A percentile compares a stretch with the other conserved stretches of the same genome.
phyloP scores from a whole-genome alignment of 2,113 vertebrate species.

The Tonatia bakeri region DNA sequence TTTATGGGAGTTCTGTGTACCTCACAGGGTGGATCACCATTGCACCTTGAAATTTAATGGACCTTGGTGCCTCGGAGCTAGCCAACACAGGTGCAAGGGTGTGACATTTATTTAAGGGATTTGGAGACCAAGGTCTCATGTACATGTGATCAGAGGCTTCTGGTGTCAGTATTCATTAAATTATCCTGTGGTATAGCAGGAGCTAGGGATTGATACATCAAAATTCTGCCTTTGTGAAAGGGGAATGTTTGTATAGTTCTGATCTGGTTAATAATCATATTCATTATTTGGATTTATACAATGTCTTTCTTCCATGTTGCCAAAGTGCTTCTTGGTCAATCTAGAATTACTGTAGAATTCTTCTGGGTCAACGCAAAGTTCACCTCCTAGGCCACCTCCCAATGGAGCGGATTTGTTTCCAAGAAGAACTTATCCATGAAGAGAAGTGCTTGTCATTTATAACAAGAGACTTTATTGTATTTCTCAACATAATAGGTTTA shows the following conservation, averaged over 20 bases:
- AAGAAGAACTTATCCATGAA: not conserved
- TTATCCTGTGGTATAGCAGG: conserved; percentile 59
- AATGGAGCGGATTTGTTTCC: not conserved
- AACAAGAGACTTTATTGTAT: not conserved
- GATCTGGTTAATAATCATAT: conserved; percentile 25
- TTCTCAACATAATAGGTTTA: not conserved
- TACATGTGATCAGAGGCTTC: conserved; percentile 56
- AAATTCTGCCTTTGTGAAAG: conserved; percentile 50
- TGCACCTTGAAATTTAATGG: conserved; percentile 68
- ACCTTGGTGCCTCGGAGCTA: conserved; percentile 74
- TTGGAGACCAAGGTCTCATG: conserved; percentile 43
- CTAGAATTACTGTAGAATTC: conserved; percentile 40
- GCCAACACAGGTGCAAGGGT: conserved; percentile 70
- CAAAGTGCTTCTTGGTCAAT: conserved; percentile 19
- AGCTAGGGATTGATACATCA: conserved; percentile 47
- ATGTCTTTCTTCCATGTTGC: conserved; percentile 39
- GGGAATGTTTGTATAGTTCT: conserved; percentile 40
- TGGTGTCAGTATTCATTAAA: conserved; percentile 50
- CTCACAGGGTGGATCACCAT: conserved; percentile 65
- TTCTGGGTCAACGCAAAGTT: conserved; percentile 29
- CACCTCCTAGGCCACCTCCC: not conserved
- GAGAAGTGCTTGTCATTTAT: not conserved
- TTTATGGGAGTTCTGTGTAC: conserved; percentile 73
- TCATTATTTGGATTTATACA: conserved; percentile 41
- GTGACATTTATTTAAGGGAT: conserved; percentile 68